Conservation (phyloP, 2,888 invertebrate genomes). For the Lepidochitona cinerea region DNA sequence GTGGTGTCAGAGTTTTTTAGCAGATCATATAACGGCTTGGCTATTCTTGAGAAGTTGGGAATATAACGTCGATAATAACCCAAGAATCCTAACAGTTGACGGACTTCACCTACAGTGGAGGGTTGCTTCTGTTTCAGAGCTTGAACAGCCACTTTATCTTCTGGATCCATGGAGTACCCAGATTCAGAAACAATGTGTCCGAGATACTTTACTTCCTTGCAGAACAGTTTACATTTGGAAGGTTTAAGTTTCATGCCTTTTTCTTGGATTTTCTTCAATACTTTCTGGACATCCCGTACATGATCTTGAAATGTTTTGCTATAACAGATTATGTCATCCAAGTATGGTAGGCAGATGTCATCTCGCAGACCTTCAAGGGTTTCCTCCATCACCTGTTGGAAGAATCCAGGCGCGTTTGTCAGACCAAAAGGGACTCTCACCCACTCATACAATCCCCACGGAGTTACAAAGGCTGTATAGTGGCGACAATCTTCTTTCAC, state of each 20-base stretch:
- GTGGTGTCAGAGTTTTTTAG: not conserved
- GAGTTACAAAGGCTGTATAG: constrained; percentile 5
- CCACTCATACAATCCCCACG: constrained; percentile 6
- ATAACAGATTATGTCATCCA: constrained; percentile 1
- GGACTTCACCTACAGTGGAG: not conserved
- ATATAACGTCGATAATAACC: not conserved
- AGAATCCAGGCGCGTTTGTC: not conserved
- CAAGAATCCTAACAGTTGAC: constrained; percentile 2
- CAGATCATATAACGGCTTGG: constrained; percentile 5
- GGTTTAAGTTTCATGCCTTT: constrained; percentile 1
- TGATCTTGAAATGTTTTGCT: constrained; percentile 10
- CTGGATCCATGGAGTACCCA: constrained; percentile 8
- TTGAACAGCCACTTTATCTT: not conserved
- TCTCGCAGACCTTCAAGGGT: not conserved
- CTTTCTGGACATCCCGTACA: not conserved
- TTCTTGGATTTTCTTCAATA: constrained; percentile 2
- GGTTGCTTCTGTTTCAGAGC: not conserved
- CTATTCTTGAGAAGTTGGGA: not conserved
- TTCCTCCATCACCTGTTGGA: not conserved
- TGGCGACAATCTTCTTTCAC: not conserved
- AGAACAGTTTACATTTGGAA: constrained; percentile 15
- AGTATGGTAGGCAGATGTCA: constrained; percentile 3
- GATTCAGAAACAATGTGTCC: constrained; percentile 11
- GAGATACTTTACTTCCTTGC: constrained; percentile 9
- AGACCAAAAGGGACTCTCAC: not conserved